Percentiles rank a stretch among this genome's conserved stretches.
Conservation (phyloP, 2,797 vertebrate genomes). For the Stomatorhinus walkeri region DNA sequence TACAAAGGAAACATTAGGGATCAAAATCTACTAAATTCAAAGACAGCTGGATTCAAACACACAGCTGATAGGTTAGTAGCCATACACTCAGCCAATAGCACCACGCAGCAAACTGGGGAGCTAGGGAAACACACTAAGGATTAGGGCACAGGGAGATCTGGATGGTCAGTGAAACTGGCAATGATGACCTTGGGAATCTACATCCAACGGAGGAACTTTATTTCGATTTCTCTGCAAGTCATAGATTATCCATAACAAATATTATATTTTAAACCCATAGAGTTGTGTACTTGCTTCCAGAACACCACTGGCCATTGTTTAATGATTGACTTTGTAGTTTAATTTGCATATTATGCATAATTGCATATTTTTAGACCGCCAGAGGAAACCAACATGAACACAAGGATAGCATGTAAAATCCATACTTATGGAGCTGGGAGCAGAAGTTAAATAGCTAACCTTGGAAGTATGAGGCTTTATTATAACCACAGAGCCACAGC, state of each 20-base stretch:
- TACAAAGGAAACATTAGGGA: neutral
- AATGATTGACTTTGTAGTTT: neutral
- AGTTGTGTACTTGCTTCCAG: neutral
- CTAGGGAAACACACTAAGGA: neutral
- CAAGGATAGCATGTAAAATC: neutral
- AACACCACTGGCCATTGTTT: neutral
- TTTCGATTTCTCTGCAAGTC: neutral
- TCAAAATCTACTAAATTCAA: neutral
- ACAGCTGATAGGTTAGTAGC: neutral
- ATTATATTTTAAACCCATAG: neutral
- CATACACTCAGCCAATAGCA: neutral
- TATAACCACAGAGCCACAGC: neutral
- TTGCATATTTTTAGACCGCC: neutral
- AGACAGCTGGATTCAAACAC: neutral
- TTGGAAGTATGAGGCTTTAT: neutral
- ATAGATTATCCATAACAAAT: neutral
- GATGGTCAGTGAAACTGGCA: neutral
- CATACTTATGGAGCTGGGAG: neutral
- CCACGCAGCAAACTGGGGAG: neutral
- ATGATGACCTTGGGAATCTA: neutral
- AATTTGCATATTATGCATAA: slow-evolving; percentile 1
- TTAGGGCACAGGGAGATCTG: neutral
- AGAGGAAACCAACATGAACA: neutral
- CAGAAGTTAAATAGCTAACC: neutral
- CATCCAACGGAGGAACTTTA: neutral